Evolutionary conservation across 2,888 invertebrate species (phyloP), one percentile per base, ranked within the genome.

Genomic region (Pelosia muscerda): DNA sequence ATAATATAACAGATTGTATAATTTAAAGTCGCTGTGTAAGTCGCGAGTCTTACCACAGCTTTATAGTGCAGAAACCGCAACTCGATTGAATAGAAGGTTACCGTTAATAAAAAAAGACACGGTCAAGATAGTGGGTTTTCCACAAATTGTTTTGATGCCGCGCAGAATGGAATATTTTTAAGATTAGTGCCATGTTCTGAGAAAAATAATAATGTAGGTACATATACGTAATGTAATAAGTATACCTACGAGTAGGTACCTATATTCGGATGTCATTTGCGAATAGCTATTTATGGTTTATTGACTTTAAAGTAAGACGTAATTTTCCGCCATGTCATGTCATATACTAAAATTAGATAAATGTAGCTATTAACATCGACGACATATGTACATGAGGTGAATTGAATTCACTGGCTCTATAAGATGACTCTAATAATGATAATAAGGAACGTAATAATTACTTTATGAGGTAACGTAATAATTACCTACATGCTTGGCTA

Each of bases 41-140:
- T 13, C 22, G 4, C 22, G n/a, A 23, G n/a, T 54, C 53, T 15
- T 22, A 22, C 28, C 38, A 58, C 62, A 63, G 54, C 59, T 26
- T n/a, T 42, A 38, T 53, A 42, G 60, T 31, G 54, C 49, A 59
- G 28, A 38, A 63, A 68, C 61, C 68, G 22, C 64, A 68, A 62
- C 26, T 69, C 57, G 0, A 19, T 34, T 57, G 28, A 38, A 69
- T 65, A 54, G 61, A 15, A 55, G 61, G 19, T 57, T 65, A 62
- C 61, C 25, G 69, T 62, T 53, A 58, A 54, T 61, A 58, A 54
- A 65, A 68, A 57, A 65, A 13, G 28, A 62, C 19, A 66, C 31
- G 49, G 22, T 25, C n/a, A 19, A 19, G 49, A 49, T 22, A 49
- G 38, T 56, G 62, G 66, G 62, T 49, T 66, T 66, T 31, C 62